A percentile compares a stretch with the other conserved stretches of the same genome.
These are phyloP conservation scores for Drosophila limbata DNA, from an alignment of 2,888 invertebrate species.

Conservation along the genomic window DNA sequence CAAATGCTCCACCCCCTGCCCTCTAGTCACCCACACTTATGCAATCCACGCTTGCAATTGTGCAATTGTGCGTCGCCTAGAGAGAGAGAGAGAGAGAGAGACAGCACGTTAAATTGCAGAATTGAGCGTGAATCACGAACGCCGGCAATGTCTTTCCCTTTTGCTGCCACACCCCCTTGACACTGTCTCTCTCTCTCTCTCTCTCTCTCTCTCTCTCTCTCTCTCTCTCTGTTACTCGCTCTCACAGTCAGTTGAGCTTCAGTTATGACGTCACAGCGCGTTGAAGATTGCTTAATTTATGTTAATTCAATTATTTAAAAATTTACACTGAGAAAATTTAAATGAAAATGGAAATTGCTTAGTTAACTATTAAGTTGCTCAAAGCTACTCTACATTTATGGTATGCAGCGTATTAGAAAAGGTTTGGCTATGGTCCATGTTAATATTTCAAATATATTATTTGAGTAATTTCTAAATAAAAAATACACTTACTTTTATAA, in stretches of 20 bases:
- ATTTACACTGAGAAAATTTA: slow-evolving; percentile 13
- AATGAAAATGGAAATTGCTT: not conserved
- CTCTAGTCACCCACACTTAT: not conserved
- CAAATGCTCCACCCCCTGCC: not conserved
- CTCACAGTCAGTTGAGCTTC: not conserved
- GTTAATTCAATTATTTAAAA: slow-evolving; percentile 28
- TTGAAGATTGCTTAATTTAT: slow-evolving; percentile 9
- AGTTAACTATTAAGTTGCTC: not conserved
- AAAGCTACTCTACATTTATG: not conserved
- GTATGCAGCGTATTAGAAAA: not conserved
- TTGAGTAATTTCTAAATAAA: not conserved
- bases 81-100: not conserved
- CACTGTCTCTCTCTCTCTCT: too few relatives aligned
- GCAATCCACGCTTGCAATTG: slow-evolving; percentile 17
- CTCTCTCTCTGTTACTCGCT: not conserved
- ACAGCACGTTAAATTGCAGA: not conserved
- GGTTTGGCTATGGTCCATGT: not conserved
- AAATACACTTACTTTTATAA: too few relatives aligned
- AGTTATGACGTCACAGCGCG: slow-evolving; percentile 27
- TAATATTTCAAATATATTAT: not conserved
- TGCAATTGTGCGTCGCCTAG: slow-evolving; percentile 37
- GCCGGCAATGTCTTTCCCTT: slow-evolving; percentile 8
- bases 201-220: too few relatives aligned
- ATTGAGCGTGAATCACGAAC: slow-evolving; percentile 46
- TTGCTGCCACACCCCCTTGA: not conserved